Percentiles rank a stretch among this genome's conserved stretches.
Evolutionary conservation across 1,140 invertebrate genomes (phyloP).

Genomic region (Leptopilina boulardi): DNA sequence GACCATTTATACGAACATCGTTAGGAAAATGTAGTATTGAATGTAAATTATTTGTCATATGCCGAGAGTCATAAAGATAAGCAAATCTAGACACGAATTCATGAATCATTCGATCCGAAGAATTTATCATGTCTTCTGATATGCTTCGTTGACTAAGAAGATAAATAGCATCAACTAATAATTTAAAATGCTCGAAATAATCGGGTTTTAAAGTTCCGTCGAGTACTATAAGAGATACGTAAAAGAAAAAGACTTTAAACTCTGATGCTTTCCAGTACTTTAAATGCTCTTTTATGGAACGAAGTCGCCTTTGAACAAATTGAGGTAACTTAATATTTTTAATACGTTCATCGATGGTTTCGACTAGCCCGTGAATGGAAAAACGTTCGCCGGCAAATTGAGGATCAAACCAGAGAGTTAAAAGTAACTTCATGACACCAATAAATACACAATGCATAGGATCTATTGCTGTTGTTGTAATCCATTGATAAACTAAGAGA

Average conservation of each 20-base stretch:
- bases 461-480: no score
- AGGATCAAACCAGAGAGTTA: constrained; percentile 33
- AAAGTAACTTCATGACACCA: not conserved
- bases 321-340: constrained; percentile 37
- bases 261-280: constrained; percentile 51
- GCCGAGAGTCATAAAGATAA: not conserved
- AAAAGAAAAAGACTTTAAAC: constrained; percentile 46
- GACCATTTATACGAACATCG: not conserved
- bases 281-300: constrained; percentile 38
- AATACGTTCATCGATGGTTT: constrained; percentile 40
- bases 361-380: constrained; percentile 19
- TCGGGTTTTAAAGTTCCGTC: constrained; percentile 36
- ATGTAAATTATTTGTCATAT: not conserved
- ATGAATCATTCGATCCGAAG: not conserved
- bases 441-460: no score
- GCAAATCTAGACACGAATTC: constrained; percentile 26
- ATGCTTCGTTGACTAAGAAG: constrained; percentile 33
- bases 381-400: constrained; percentile 29
- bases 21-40: not conserved
- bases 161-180: constrained; percentile 34
- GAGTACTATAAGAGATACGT: no score
- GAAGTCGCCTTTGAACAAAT: constrained; percentile 43
- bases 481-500: no score
- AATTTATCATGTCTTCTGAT: constrained; percentile 17
- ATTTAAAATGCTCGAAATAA: constrained; percentile 50